A percentile compares a stretch with the other conserved stretches of the same genome.
These are phyloP conservation scores for Calosoma granatense DNA, from an alignment of 1,140 invertebrate species.

Conservation along the genomic window DNA sequence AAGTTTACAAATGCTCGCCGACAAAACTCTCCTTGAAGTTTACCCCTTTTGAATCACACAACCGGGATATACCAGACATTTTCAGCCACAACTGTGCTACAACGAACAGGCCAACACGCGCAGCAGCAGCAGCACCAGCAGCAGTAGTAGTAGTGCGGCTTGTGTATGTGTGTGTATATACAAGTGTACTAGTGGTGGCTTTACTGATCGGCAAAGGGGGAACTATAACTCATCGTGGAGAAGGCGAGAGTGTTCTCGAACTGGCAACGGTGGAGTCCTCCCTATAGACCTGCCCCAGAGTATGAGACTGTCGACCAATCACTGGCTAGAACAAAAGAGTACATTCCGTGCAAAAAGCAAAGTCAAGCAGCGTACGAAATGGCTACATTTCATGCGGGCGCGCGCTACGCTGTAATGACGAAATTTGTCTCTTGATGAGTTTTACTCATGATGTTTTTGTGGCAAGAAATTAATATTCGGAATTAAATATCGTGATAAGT, in stretches of 20 bases:
- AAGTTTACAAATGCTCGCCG: no score
- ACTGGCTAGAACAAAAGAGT: slow-evolving; percentile 6
- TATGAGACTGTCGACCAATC: background rate
- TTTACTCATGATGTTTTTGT: background rate
- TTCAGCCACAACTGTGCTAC: background rate
- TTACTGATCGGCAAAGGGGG: no score
- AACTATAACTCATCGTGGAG: background rate
- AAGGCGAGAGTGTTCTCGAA: background rate
- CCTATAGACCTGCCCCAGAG: background rate
- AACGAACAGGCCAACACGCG: background rate
- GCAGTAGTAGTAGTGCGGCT: background rate
- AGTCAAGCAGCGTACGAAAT: background rate
- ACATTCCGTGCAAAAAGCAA: background rate
- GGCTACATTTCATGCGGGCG: background rate
- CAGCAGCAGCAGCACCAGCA: background rate
- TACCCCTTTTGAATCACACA: background rate
- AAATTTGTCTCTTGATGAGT: slow-evolving; percentile 3
- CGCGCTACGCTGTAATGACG: background rate
- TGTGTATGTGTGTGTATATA: no score
- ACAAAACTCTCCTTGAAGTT: no score
- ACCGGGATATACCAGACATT: background rate
- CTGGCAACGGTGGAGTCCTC: background rate
- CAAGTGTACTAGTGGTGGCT: no score
- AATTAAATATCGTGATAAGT: slow-evolving; percentile 3
- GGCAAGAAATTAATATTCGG: background rate